Evolutionary conservation across 2,797 vertebrate genomes (phyloP).

Genomic region (Scomberomorus guttatus): DNA sequence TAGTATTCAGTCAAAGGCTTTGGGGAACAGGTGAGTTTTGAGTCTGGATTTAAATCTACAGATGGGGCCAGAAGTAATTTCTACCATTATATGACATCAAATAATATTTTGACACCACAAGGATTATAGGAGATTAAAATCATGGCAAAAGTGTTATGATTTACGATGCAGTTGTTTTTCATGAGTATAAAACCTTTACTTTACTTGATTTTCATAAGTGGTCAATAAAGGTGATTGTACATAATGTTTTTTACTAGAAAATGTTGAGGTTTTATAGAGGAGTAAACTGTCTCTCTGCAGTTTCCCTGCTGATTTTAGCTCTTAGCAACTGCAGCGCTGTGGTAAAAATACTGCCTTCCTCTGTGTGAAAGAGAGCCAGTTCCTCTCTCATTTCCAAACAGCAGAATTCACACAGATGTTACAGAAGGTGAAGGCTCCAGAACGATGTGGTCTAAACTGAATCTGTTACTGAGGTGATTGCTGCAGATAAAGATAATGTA

Average conservation of each 20-base stretch:
- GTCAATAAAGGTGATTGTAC: conserved; percentile 18
- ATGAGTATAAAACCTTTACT: background rate
- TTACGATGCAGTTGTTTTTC: conserved; percentile 9
- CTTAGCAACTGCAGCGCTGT: background rate
- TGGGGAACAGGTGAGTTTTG: no score
- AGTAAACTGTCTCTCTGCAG: background rate
- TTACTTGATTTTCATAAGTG: background rate
- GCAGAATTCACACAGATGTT: conserved; percentile 28
- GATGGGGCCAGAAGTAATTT: background rate
- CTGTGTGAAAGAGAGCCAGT: background rate
- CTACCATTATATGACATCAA: conserved; percentile 11
- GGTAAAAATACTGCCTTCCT: conserved; percentile 39
- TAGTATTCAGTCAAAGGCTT: no score
- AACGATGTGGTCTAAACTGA: conserved; percentile 3
- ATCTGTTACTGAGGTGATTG: conserved; percentile 18
- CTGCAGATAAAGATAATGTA: conserved; percentile 46
- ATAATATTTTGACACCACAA: conserved; percentile 1
- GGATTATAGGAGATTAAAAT: conserved; percentile 1
- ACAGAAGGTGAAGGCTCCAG: background rate
- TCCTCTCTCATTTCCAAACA: conserved; percentile 22
- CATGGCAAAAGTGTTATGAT: background rate
- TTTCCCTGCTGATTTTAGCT: conserved; percentile 14
- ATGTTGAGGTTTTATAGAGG: conserved; percentile 16
- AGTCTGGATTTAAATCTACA: no score
- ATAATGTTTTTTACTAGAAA: background rate